Evolutionary conservation across 1,140 invertebrate genomes (phyloP), one percentile per base, ranked within the genome.

Genomic region (Drosophila takahashii): DNA sequence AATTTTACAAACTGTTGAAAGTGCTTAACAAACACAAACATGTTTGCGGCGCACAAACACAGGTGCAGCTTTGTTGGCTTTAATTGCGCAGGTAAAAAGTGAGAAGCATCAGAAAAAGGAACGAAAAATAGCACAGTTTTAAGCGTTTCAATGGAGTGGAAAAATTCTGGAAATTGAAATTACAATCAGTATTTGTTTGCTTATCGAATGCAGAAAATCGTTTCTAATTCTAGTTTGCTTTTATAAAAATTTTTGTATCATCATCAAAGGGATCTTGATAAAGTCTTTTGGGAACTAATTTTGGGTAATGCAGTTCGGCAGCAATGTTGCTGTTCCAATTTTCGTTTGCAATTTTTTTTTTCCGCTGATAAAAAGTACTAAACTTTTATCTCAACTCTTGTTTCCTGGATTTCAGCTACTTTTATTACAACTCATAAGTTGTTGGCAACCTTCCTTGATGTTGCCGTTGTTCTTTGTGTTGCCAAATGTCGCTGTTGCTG

Each of bases 1-100:
- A 84, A 85, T 85, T 85, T 85, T 56, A 69, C 83, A 80, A 72
- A 73, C 48, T 53, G 73, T 79, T 85, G 79, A 67, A 84, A 84
- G 80, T 79, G 80, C 76, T 72, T 77, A 84, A 77, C 76, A 79
- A 58, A 67, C 64, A 81, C 56, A 64, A 67, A 65, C 60, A 67
- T 42, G 60, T 51, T 51, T 65, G 59, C 32, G 27, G 48, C 22
- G 26, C 22, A 66, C 44, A 37, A 26, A 66, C 52, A 64, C 59
- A 57, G 66, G 32, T 59, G 77, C 59, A 83, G 58, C 56, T 69
- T 65, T 57, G 47, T 48, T 51, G 70, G 64, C 59, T 75, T 83
- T 78, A 83, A 83, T 83, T 70, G 74, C 26, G 22, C 37, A 15
- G 22, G 9, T 50, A 16, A 41, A 51, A 18, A 18, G 42, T n/a